Evolutionary conservation across 2,888 invertebrate species (phyloP).

Genomic region (Callimorpha dominula): DNA sequence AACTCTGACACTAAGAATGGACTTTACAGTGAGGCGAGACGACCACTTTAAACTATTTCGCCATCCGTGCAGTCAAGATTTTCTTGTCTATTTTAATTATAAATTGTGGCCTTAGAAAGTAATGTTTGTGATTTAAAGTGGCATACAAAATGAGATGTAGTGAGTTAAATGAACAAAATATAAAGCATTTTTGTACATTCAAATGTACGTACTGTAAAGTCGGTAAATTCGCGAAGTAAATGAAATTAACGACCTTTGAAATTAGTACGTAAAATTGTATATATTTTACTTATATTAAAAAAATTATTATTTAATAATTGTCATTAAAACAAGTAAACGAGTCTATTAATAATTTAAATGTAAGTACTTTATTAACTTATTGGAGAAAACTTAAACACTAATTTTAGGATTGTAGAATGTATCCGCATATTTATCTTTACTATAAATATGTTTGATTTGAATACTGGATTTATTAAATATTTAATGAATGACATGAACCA

Average conservation of each 20-base stretch:
- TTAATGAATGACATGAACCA: too few relatives aligned
- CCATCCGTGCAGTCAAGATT: neutral
- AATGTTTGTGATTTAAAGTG: slow-evolving; percentile 15
- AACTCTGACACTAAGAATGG: neutral
- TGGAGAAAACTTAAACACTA: slow-evolving; percentile 29
- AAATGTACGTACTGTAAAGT: neutral
- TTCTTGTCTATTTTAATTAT: neutral
- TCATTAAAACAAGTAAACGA: slow-evolving; percentile 23
- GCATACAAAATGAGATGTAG: neutral
- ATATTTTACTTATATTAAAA: neutral
- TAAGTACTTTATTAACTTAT: slow-evolving; percentile 52
- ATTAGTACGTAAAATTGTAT: slow-evolving; percentile 20
- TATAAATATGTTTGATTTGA: neutral
- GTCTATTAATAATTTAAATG: slow-evolving; percentile 40
- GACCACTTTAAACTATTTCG: neutral
- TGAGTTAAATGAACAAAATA: neutral
- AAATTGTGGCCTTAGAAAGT: slow-evolving; percentile 8
- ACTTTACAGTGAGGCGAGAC: too few relatives aligned
- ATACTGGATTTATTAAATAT: neutral
- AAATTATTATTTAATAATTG: slow-evolving; percentile 16
- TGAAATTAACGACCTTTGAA: neutral
- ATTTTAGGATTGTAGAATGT: slow-evolving; percentile 23
- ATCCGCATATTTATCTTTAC: slow-evolving; percentile 24
- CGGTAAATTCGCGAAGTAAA: neutral
- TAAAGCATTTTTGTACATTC: neutral